Conservation (phyloP, 2,797 vertebrate species). For the Dryobates pubescens region DNA sequence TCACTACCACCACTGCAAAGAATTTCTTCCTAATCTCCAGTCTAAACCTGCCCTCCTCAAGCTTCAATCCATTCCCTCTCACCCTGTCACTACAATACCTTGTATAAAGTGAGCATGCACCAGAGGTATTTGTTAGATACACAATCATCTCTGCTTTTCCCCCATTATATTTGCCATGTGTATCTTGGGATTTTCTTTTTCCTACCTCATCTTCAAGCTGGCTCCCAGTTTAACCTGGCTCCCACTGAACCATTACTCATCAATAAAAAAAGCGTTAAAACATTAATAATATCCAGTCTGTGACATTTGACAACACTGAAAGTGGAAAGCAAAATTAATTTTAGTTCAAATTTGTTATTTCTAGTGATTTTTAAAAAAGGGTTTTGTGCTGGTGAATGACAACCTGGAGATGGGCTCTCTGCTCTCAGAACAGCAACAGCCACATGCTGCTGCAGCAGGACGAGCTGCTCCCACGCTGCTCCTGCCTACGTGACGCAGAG, state of each 20-base stretch:
- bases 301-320: neutral
- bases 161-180: neutral
- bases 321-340: constrained; percentile 23
- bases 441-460: neutral
- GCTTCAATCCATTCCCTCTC: too few species aligned
- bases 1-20: too few species aligned
- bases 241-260: neutral
- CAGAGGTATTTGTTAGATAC: neutral
- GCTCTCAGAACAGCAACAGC: neutral
- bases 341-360: neutral
- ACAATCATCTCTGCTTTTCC: neutral
- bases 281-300: constrained; percentile 2
- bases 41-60: too few species aligned
- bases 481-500: neutral
- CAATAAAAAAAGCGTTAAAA: neutral
- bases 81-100: too few species aligned
- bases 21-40: too few species aligned
- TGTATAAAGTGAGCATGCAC: neutral
- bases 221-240: neutral
- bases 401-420: neutral
- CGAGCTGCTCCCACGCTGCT: neutral
- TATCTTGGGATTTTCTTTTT: neutral
- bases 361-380: neutral
- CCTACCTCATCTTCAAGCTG: neutral
- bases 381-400: neutral